Base-by-base conservation (phyloP, 2,888 invertebrate species). In the Stenodera caucasica region DNA sequence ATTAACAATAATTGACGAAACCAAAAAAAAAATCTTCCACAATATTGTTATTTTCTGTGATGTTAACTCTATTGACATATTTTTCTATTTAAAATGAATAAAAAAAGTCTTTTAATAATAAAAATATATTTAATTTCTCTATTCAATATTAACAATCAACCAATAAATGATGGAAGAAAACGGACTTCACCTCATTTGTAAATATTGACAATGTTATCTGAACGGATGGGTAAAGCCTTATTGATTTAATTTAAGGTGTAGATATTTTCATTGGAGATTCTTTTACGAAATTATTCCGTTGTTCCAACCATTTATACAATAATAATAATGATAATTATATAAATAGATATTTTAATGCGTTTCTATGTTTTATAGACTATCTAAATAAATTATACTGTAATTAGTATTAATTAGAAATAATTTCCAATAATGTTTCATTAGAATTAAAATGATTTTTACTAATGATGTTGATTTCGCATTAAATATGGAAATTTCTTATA, bases 121-220 rank as follows among this genome's bases (percentile, higher is more conserved):
- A 40, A 18, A 23, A 23, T 45, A 6, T 6, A 12, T 23, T 9
- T 21, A 21, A 45, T 23, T 11, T 45, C 23, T 23, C 45, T 45
- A 30, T 30, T 30, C 30, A 30, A 30, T 30, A 30, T 45, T 45
- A 18, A 18, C 18, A 18, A 45, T 23, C 45, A 45, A 23, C 45
- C 45, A 45, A 45, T 45, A 45, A 45, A 45, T 45, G 23, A 23
- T 45, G 45, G 45, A 21, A 45, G 45, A 45, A 23, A 45, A 45
- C 45, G 45, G 45, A 45, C 45, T 45, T 45, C 45, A 51, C 51
- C 51, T 29, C 15, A 40, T 32, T 40, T 49, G 45, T 40, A 49
- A 64, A 64, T 64, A 64, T 64, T 64, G 58, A 61, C 64, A 57
- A 21, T 55, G 53, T 64, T 64, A 64, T 64, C 64, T 56, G 57